Evolutionary conservation across 2,888 invertebrate genomes (phyloP).

Genomic region (Schizaphis graminum): DNA sequence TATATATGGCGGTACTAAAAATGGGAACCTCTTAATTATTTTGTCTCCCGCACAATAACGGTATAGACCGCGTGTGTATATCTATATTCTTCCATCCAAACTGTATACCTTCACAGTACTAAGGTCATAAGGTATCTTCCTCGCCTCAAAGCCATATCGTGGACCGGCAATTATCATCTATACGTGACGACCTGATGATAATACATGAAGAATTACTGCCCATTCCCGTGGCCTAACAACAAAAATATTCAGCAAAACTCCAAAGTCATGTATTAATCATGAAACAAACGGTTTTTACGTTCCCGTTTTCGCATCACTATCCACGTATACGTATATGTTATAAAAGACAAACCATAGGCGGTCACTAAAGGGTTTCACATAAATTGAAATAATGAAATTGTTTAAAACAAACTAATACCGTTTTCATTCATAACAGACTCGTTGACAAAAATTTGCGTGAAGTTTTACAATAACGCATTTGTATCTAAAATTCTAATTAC

Average conservation of each 20-base stretch:
- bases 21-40: constrained; percentile 60
- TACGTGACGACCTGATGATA: constrained; percentile 62
- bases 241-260: constrained; percentile 61
- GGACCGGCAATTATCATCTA: constrained; percentile 60
- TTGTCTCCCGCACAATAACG: constrained; percentile 60
- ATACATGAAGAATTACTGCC: constrained; percentile 52
- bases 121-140: constrained; percentile 57
- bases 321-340: not conserved
- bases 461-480: not conserved
- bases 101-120: not conserved
- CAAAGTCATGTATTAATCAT: constrained; percentile 62
- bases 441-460: not conserved
- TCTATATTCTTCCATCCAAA: constrained; percentile 28
- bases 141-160: constrained; percentile 43
- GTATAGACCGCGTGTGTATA: constrained; percentile 33
- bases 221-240: constrained; percentile 38
- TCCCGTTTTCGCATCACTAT: constrained; percentile 51
- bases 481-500: not conserved
- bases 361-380: not conserved
- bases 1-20: not conserved
- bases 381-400: not conserved
- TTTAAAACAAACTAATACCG: constrained; percentile 30
- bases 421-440: constrained; percentile 10
- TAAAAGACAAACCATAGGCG: not conserved
- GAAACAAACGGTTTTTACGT: constrained; percentile 59